Conservation (phyloP, 2,797 vertebrate genomes). For the Enteromius unitaeniatus region DNA sequence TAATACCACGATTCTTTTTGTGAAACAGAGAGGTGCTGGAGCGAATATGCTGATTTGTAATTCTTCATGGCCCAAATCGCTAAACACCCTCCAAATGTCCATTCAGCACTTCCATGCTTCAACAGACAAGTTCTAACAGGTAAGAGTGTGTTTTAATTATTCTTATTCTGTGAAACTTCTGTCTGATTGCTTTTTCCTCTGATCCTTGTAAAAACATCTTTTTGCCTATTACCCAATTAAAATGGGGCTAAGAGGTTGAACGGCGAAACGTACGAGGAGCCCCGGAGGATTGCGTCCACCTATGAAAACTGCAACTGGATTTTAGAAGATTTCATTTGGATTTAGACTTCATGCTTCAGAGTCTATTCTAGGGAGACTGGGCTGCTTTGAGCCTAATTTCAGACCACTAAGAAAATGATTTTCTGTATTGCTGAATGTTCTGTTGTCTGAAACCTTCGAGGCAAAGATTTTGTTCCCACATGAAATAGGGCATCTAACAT, state of each 20-base stretch:
- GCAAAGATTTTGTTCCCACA: background rate
- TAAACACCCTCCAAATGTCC: constrained; percentile 20
- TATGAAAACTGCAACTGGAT: constrained; percentile 36
- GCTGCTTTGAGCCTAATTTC: constrained; percentile 64
- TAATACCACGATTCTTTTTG: background rate
- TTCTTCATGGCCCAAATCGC: constrained; percentile 17
- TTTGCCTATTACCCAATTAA: constrained; percentile 51
- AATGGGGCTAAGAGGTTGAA: constrained; percentile 35
- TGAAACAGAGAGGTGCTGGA: constrained; percentile 12
- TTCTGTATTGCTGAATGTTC: constrained; percentile 21
- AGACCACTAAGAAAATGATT: constrained; percentile 54
- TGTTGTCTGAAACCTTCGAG: constrained; percentile 18
- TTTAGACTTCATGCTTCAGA: constrained; percentile 59
- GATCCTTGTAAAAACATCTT: constrained; percentile 35
- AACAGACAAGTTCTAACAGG: constrained; percentile 12
- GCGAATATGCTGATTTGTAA: constrained; percentile 11
- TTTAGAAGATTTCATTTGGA: constrained; percentile 59
- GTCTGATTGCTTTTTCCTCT: constrained; percentile 46
- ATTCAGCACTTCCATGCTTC: constrained; percentile 42
- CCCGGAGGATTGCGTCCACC: constrained; percentile 14
- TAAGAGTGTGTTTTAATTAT: constrained; percentile 50
- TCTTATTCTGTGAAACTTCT: constrained; percentile 35
- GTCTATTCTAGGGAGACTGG: constrained; percentile 63
- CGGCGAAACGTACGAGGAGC: background rate
- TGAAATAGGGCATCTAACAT: background rate